These are phyloP conservation scores for Saguinus midas DNA, from an alignment of 2,113 vertebrate genomes.

Conservation along the genomic window DNA sequence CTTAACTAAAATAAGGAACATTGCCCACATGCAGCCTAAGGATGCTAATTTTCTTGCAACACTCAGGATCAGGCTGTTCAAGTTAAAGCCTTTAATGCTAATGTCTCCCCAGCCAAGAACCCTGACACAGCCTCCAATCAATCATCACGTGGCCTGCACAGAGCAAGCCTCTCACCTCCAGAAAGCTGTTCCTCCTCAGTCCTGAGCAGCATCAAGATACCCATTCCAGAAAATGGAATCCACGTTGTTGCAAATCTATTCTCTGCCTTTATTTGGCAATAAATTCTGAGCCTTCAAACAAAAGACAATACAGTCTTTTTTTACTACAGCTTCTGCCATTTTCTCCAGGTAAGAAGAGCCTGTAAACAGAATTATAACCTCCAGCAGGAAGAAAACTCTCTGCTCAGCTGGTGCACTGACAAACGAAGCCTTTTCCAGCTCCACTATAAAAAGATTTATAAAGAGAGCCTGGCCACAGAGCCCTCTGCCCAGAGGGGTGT, in stretches of 20 bases:
- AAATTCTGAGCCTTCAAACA: background rate
- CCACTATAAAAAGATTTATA: background rate
- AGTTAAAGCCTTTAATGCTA: accelerated
- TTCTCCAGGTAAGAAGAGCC: background rate
- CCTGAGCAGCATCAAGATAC: background rate
- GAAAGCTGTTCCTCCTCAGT: background rate
- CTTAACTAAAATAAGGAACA: background rate
- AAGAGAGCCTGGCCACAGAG: background rate
- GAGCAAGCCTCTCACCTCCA: background rate
- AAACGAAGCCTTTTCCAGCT: background rate
- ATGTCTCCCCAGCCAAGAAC: too few relatives aligned
- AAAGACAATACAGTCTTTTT: background rate
- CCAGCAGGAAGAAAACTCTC: background rate
- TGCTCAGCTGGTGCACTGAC: background rate
- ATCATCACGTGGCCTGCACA: accelerated
- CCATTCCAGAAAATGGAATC: accelerated
- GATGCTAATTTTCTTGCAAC: too few relatives aligned
- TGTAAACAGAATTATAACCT: background rate
- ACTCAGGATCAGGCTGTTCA: background rate
- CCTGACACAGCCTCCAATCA: accelerated
- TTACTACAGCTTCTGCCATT: background rate
- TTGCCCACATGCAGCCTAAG: background rate
- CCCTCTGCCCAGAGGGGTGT: background rate
- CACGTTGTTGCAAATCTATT: background rate
- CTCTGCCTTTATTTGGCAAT: background rate